Evolutionary conservation across 2,888 invertebrate genomes (phyloP).

Genomic region (Synergus laeviventris): DNA sequence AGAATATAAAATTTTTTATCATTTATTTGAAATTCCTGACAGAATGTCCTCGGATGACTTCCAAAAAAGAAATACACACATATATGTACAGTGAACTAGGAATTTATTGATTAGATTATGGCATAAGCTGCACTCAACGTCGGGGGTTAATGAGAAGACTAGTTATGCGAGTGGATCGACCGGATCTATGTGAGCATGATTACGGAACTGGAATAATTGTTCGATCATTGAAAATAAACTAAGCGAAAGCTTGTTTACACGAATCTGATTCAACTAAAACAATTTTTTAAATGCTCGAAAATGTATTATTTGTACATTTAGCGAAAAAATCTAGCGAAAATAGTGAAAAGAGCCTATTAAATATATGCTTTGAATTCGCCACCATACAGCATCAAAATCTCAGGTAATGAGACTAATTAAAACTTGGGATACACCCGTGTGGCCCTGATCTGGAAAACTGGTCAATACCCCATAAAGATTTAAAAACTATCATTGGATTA

Average conservation of each 20-base stretch:
- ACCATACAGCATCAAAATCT: neutral
- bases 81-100: neutral
- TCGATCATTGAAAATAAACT: conserved; percentile 55
- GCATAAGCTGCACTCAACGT: conserved; percentile 32
- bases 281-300: neutral
- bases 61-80: neutral
- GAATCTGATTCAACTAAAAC: conserved; percentile 40
- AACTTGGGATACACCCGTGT: neutral
- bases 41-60: neutral
- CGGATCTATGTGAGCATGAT: conserved; percentile 39
- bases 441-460: too few relatives aligned
- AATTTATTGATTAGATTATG: conserved; percentile 33
- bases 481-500: too few relatives aligned
- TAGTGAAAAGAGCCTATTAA: neutral
- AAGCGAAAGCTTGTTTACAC: conserved; percentile 55
- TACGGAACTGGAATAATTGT: conserved; percentile 52
- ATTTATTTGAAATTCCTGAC: neutral
- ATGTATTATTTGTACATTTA: neutral
- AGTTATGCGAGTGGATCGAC: conserved; percentile 29
- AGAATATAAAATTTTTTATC: neutral
- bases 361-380: neutral
- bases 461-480: too few relatives aligned
- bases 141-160: conserved; percentile 37
- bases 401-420: conserved; percentile 11
- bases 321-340: neutral